phyloP scores from a whole-genome alignment of 2,113 vertebrate species.

The Suricata suricatta region DNA sequence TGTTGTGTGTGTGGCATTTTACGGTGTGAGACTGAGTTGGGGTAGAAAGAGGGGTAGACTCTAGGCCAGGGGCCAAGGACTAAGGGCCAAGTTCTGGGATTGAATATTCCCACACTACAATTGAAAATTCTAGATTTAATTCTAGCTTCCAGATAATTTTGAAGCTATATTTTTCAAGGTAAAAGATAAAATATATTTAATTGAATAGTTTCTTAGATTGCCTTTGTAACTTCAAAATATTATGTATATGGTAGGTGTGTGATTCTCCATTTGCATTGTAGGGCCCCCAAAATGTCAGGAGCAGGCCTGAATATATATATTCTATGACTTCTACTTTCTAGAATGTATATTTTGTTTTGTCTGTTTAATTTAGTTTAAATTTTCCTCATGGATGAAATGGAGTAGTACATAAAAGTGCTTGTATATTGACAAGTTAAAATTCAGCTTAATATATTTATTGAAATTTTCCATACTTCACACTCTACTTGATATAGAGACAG shows the following conservation, averaged over 20 bases:
- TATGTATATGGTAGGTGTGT: background rate
- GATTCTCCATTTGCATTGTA: background rate
- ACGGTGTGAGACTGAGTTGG: background rate
- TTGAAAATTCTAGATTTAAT: background rate
- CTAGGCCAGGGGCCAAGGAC: background rate
- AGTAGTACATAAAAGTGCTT: background rate
- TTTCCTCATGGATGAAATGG: background rate
- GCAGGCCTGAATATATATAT: background rate
- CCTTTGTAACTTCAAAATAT: slow-evolving; percentile 11
- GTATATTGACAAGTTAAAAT: background rate
- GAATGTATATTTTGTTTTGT: background rate
- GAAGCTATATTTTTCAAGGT: background rate
- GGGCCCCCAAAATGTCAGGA: background rate
- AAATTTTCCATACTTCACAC: background rate
- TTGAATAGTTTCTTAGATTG: background rate
- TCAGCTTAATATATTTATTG: background rate
- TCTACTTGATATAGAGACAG: background rate
- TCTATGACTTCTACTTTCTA: background rate
- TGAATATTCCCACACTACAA: background rate
- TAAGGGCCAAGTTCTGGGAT: too few species aligned
- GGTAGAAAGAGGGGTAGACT: background rate
- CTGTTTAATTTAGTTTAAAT: background rate
- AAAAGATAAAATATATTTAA: background rate
- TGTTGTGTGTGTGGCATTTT: background rate
- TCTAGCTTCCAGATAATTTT: background rate